phyloP scores from a whole-genome alignment of 2,888 invertebrate species.

The Campopleginae sp. region DNA sequence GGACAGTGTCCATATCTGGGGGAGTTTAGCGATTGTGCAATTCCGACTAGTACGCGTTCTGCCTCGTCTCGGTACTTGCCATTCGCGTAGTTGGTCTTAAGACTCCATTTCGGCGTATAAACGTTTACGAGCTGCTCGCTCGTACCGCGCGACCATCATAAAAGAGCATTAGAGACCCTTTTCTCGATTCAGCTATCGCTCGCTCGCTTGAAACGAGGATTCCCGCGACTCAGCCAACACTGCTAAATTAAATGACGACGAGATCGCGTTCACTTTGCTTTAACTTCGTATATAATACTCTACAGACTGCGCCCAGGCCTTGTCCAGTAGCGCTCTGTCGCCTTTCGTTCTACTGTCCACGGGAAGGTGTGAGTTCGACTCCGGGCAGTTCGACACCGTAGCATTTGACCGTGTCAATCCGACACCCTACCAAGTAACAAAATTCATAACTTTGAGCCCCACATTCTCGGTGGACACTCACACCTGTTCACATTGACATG shows the following conservation, averaged over 20 bases:
- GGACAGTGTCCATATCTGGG: background rate
- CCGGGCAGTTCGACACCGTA: too few relatives aligned
- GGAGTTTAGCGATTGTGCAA: slow-evolving; percentile 59
- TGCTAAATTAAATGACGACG: slow-evolving; percentile 57
- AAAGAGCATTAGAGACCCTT: slow-evolving; percentile 52
- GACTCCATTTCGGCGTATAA: slow-evolving; percentile 73
- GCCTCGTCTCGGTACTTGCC: slow-evolving; percentile 21
- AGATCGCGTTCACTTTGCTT: slow-evolving; percentile 36
- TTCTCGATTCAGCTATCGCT: slow-evolving; percentile 42
- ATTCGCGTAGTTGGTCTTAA: slow-evolving; percentile 69
- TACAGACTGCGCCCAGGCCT: background rate
- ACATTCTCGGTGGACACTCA: too few relatives aligned
- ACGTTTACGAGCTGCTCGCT: slow-evolving; percentile 68
- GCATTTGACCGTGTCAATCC: too few relatives aligned
- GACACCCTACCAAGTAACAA: too few relatives aligned
- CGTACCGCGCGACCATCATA: slow-evolving; percentile 62
- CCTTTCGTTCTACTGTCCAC: slow-evolving; percentile 35
- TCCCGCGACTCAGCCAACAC: slow-evolving; percentile 43
- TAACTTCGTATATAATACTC: slow-evolving; percentile 26
- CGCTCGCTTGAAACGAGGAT: slow-evolving; percentile 31
- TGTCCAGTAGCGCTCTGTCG: slow-evolving; percentile 30
- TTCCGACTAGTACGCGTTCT: slow-evolving; percentile 45
- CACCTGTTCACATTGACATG: too few relatives aligned
- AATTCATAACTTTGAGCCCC: too few relatives aligned
- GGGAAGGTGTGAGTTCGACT: too few relatives aligned